Percentiles rank a stretch among this genome's conserved stretches.
These are phyloP conservation scores for Pterophyllum scalare DNA, from an alignment of 2,113 vertebrate genomes.

Conservation along the genomic window DNA sequence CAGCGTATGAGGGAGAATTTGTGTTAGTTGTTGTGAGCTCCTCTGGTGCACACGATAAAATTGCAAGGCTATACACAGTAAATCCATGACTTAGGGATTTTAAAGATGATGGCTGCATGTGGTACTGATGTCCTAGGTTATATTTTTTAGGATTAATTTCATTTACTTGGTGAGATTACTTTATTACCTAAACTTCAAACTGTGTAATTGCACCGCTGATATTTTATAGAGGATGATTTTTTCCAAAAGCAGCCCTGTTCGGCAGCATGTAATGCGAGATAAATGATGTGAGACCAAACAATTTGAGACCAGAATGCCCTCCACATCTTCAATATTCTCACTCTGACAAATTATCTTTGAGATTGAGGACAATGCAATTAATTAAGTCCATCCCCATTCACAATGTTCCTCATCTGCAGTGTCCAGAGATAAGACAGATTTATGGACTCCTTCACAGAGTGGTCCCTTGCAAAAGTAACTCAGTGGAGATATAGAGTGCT, in stretches of 20 bases:
- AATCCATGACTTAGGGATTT: constrained; percentile 25
- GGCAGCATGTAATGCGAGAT: not conserved
- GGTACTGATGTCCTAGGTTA: not conserved
- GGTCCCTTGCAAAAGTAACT: constrained; percentile 18
- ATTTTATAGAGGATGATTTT: not conserved
- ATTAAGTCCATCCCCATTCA: constrained; percentile 38
- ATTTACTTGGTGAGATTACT: constrained; percentile 23
- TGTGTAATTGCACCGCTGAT: not conserved
- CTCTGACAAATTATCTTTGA: constrained; percentile 42
- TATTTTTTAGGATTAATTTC: constrained; percentile 30
- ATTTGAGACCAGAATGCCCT: constrained; percentile 2
- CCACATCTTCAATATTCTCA: constrained; percentile 10
- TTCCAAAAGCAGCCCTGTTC: not conserved
- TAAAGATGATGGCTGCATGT: constrained; percentile 36
- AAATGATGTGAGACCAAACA: not conserved
- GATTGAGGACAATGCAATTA: constrained; percentile 57
- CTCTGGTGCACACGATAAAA: constrained; percentile 54
- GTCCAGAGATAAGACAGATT: constrained; percentile 64
- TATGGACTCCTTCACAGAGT: constrained; percentile 43
- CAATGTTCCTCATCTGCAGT: constrained; percentile 40
- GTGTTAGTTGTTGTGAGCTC: constrained; percentile 53
- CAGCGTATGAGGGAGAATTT: constrained; percentile 36
- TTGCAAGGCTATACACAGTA: constrained; percentile 28
- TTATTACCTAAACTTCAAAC: constrained; percentile 29
- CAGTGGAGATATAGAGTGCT: constrained; percentile 47